These are phyloP conservation scores for Bergia sp. DNA, from an alignment of 92 coral and sea anemone genomes.

Conservation along the genomic window DNA sequence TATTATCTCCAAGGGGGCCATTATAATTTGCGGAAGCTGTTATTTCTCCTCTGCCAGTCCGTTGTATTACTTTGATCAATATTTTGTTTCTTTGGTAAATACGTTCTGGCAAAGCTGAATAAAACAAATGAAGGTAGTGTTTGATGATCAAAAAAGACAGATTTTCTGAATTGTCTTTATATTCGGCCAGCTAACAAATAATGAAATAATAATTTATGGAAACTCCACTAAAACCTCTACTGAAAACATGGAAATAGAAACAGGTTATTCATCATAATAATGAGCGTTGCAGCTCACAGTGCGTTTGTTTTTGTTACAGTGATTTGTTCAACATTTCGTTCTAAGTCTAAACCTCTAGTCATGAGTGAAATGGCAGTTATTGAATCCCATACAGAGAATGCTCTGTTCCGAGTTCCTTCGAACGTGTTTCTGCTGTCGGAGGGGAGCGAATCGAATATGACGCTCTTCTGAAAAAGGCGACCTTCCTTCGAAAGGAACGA, in stretches of 20 bases:
- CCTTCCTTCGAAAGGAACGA: background rate
- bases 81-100: no score
- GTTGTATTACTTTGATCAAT: no score
- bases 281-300: background rate
- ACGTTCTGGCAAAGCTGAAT: no score
- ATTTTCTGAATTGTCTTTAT: no score
- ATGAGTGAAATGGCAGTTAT: background rate
- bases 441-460: background rate
- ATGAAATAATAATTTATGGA: no score
- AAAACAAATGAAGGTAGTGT: no score
- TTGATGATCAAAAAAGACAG: no score
- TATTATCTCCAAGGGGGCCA: no score
- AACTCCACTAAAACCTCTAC: background rate
- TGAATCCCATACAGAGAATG: constrained; percentile 17
- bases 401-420: constrained; percentile 1
- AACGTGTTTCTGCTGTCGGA: background rate
- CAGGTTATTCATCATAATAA: background rate
- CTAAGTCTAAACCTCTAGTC: background rate
- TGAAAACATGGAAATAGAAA: background rate
- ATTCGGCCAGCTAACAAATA: no score
- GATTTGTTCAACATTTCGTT: background rate
- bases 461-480: background rate
- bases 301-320: background rate
- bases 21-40: no score
- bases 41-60: no score